These are phyloP conservation scores for Myotis planiceps DNA, from an alignment of 2,797 vertebrate species.

Conservation along the genomic window DNA sequence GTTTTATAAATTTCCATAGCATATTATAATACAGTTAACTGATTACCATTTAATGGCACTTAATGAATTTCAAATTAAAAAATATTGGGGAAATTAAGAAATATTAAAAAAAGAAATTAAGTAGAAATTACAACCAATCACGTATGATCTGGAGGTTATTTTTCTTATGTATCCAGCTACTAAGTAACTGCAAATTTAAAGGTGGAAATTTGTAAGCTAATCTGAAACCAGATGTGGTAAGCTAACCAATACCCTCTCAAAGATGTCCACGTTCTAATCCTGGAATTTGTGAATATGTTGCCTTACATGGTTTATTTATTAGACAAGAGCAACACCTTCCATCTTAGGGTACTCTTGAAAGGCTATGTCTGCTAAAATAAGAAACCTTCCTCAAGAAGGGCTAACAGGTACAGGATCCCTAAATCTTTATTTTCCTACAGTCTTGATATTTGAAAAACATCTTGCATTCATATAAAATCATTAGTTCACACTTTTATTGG, in stretches of 20 bases:
- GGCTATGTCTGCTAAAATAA: neutral
- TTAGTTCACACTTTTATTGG: neutral
- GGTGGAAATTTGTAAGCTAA: neutral
- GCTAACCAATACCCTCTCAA: neutral
- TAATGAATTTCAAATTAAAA: neutral
- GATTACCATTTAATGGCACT: neutral
- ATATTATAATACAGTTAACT: neutral
- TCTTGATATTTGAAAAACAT: neutral
- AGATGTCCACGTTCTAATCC: neutral
- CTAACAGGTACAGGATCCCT: neutral
- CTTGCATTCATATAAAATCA: neutral
- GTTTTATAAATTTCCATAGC: neutral
- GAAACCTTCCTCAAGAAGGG: neutral
- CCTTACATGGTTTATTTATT: neutral
- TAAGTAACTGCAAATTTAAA: neutral
- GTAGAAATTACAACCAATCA: neutral
- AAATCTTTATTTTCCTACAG: neutral
- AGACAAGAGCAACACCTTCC: neutral
- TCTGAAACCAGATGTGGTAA: neutral
- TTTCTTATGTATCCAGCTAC: neutral
- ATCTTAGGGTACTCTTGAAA: neutral
- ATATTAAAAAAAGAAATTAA: neutral
- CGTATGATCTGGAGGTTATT: neutral
- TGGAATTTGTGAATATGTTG: neutral
- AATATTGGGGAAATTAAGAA: neutral